phyloP scores from a whole-genome alignment of 2,113 vertebrate species.

The Rhombomys opimus region DNA sequence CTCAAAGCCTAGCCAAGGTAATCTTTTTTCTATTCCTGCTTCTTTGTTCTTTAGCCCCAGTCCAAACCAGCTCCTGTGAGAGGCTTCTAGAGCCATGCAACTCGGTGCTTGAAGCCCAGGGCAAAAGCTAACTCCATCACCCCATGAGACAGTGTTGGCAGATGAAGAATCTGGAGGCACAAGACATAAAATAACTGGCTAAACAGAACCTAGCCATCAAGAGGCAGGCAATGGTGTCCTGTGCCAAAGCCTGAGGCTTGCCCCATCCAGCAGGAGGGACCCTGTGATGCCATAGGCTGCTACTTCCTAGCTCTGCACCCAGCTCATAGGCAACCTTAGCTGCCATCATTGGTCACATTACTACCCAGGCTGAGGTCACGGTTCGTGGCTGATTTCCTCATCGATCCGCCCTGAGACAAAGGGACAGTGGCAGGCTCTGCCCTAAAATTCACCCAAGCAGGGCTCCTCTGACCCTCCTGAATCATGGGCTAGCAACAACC shows the following conservation, averaged over 20 bases:
- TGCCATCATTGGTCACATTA: background rate
- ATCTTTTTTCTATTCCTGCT: background rate
- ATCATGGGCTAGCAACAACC: background rate
- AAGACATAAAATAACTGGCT: background rate
- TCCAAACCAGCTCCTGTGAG: background rate
- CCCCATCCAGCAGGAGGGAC: no score
- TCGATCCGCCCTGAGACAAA: no score
- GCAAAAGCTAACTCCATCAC: rapidly evolving
- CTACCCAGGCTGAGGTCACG: background rate
- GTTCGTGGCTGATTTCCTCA: background rate
- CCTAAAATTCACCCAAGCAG: no score
- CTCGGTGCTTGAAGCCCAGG: background rate
- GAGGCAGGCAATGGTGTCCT: background rate
- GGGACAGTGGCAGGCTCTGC: background rate
- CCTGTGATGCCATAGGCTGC: background rate
- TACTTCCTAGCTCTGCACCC: background rate
- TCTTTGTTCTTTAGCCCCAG: background rate
- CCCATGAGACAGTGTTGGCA: background rate
- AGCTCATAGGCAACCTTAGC: background rate
- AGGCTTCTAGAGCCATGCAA: background rate
- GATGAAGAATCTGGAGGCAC: slow-evolving; percentile 1
- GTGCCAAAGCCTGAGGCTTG: background rate
- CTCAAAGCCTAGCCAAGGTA: background rate
- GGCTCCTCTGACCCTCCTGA: slow-evolving; percentile 36
- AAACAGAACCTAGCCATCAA: no score